A percentile compares a stretch with the other conserved stretches of the same genome.
Evolutionary conservation across 2,797 vertebrate species (phyloP).

Genomic region (Centropyge bicolor): DNA sequence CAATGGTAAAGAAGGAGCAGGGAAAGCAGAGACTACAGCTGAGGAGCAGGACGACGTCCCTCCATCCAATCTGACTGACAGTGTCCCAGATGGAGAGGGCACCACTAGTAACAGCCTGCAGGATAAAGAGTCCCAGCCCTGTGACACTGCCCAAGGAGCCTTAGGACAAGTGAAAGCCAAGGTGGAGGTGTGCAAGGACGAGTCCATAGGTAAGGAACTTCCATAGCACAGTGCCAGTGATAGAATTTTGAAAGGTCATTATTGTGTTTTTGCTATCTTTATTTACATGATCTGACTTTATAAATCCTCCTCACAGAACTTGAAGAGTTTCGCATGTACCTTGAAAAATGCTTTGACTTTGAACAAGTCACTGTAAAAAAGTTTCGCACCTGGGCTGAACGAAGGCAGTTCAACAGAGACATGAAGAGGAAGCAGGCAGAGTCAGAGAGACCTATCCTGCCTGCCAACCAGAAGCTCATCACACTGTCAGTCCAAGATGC

Average conservation of each 20-base stretch:
- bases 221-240: too few relatives aligned
- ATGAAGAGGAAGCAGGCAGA: slow-evolving; percentile 98
- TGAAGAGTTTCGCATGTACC: slow-evolving; percentile 93
- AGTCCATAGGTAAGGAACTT: slow-evolving; percentile 92
- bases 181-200: slow-evolving; percentile 99
- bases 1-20: slow-evolving; percentile 60
- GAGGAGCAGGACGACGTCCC: slow-evolving; percentile 74
- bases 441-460: slow-evolving; percentile 95
- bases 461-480: slow-evolving; percentile 98
- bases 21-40: slow-evolving; percentile 83
- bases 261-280: not conserved
- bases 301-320: slow-evolving; percentile 84
- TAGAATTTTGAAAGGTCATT: not conserved
- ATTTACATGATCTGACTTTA: not conserved
- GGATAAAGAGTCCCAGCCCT: slow-evolving; percentile 80
- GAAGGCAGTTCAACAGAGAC: slow-evolving; percentile 97
- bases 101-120: slow-evolving; percentile 69
- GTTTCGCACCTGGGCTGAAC: slow-evolving; percentile 98
- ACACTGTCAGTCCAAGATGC: slow-evolving; percentile 97
- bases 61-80: slow-evolving; percentile 31
- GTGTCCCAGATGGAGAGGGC: slow-evolving; percentile 35
- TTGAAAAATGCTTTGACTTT: slow-evolving; percentile 98
- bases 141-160: slow-evolving; percentile 90
- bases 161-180: slow-evolving; percentile 98
- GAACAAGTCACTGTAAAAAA: slow-evolving; percentile 99